Percentiles rank a stretch among this genome's conserved stretches.
These are phyloP conservation scores for Lytechinus variegatus DNA, from an alignment of 35 echinoderm and acorn worm genomes.

Conservation along the genomic window DNA sequence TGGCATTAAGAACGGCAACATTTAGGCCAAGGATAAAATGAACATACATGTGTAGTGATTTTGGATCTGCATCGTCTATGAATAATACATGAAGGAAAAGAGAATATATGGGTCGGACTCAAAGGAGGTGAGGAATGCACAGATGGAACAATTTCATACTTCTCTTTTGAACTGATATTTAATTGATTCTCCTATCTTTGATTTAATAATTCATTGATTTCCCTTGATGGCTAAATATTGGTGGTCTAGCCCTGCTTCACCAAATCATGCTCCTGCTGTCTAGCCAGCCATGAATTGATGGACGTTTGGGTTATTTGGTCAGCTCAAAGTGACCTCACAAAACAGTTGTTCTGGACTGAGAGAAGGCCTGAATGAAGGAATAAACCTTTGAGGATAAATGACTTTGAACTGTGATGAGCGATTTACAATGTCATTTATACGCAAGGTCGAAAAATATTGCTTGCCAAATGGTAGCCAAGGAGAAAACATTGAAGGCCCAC, in stretches of 20 bases:
- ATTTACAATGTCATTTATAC: not conserved
- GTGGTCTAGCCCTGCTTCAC: not conserved
- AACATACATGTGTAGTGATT: too few relatives aligned
- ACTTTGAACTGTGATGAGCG: not conserved
- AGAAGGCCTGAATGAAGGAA: not conserved
- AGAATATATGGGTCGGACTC: too few relatives aligned
- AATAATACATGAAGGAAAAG: too few relatives aligned
- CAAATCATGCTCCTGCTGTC: not conserved
- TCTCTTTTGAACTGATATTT: too few relatives aligned
- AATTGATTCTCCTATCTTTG: too few relatives aligned
- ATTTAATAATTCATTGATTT: not conserved
- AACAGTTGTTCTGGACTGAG: not conserved
- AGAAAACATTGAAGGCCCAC: not conserved
- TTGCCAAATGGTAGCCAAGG: not conserved
- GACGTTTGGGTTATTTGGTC: not conserved
- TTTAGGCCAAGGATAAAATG: too few relatives aligned
- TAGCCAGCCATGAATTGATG: constrained; percentile 16
- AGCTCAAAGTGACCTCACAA: not conserved
- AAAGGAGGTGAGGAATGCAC: too few relatives aligned
- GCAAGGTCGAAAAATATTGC: not conserved
- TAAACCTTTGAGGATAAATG: not conserved
- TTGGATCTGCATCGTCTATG: too few relatives aligned
- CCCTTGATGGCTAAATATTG: not conserved
- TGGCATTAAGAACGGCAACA: too few relatives aligned
- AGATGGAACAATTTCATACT: too few relatives aligned